phyloP scores from a whole-genome alignment of 2,797 vertebrate species.

The Paguma larvata region DNA sequence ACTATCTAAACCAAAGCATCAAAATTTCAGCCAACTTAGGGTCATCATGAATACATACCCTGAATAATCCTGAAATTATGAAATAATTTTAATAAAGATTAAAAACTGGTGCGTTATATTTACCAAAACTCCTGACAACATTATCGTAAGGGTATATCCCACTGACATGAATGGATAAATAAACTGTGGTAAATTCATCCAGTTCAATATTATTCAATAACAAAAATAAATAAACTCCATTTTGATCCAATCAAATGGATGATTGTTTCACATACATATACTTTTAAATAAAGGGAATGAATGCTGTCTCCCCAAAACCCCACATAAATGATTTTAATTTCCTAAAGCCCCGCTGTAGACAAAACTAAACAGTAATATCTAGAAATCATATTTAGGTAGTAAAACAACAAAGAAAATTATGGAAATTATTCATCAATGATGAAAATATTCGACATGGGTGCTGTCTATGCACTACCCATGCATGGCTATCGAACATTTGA shows the following conservation, averaged over 20 bases:
- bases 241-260: neutral
- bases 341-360: neutral
- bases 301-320: too few species aligned
- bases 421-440: neutral
- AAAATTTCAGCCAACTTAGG: neutral
- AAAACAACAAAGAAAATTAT: neutral
- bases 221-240: neutral
- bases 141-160: too few species aligned
- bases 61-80: neutral
- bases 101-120: neutral
- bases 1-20: neutral
- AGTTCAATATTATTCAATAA: neutral
- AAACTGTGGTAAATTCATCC: neutral
- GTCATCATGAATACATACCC: neutral
- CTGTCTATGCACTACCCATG: too few species aligned
- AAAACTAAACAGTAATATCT: neutral
- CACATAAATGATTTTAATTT: neutral
- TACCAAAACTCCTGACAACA: neutral
- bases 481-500: too few species aligned
- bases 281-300: neutral
- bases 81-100: neutral
- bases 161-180: too few species aligned
- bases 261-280: neutral
- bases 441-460: too few species aligned
- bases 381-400: neutral